Evolutionary conservation across 2,888 invertebrate genomes (phyloP).

Genomic region (Octonoba sinensis): DNA sequence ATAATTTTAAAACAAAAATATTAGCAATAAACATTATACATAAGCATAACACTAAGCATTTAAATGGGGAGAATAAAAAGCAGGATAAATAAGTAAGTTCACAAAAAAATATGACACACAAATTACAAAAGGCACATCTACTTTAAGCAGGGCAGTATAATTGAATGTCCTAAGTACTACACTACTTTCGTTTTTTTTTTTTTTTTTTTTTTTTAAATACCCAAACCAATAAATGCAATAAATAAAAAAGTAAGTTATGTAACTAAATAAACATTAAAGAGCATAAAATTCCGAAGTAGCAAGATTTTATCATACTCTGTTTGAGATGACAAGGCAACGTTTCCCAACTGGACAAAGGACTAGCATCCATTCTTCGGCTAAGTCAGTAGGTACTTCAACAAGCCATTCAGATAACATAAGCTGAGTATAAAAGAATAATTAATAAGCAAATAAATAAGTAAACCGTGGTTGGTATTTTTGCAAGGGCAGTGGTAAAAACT

Average conservation of each 20-base stretch:
- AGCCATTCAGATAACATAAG: conserved; percentile 96
- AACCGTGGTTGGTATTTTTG: neutral
- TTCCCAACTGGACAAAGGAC: conserved; percentile 86
- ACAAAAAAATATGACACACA: no score
- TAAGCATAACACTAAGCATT: no score
- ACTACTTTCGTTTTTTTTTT: no score
- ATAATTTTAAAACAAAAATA: neutral
- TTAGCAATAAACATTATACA: neutral
- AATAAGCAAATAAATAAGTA: neutral
- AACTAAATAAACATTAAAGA: neutral
- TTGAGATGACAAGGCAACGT: conserved; percentile 85
- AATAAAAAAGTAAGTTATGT: no score
- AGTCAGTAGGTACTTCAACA: conserved; percentile 81
- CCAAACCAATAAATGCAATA: no score
- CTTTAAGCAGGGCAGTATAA: no score
- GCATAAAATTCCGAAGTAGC: neutral
- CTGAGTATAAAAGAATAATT: conserved; percentile 68
- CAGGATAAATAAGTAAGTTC: no score
- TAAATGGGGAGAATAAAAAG: no score
- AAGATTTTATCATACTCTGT: conserved; percentile 73
- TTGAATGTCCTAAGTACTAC: no score
- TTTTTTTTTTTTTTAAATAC: no score
- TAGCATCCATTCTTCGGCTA: conserved; percentile 72
- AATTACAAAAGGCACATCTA: no score
- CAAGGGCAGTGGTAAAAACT: neutral